phyloP scores from a whole-genome alignment of 1,140 invertebrate species.

The Listronotus bonariensis region DNA sequence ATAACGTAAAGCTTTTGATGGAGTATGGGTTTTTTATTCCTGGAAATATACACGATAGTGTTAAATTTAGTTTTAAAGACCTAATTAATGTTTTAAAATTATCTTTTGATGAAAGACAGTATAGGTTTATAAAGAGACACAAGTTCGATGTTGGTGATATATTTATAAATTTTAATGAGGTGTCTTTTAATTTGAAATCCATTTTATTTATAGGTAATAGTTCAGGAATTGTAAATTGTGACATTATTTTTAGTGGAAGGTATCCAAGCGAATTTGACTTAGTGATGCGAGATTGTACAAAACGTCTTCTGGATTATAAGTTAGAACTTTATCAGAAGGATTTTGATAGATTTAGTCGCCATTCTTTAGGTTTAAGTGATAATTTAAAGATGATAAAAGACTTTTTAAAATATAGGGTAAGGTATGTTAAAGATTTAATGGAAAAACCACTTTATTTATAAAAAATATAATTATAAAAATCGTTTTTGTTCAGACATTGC shows the following conservation, averaged over 20 bases:
- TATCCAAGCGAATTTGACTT: slow-evolving; percentile 38
- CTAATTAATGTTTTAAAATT: slow-evolving; percentile 54
- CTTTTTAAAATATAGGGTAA: slow-evolving; percentile 38
- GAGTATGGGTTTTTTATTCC: slow-evolving; percentile 78
- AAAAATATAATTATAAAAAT: no score
- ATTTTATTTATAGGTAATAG: slow-evolving; percentile 54
- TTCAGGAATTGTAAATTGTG: slow-evolving; percentile 34
- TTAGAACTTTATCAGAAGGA: slow-evolving; percentile 26
- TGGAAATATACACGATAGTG: slow-evolving; percentile 65
- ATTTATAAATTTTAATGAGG: slow-evolving; percentile 52
- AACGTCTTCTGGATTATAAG: slow-evolving; percentile 35
- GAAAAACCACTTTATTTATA: no score
- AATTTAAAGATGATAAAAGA: slow-evolving; percentile 17
- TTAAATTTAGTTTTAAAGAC: slow-evolving; percentile 59
- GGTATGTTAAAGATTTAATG: slow-evolving; percentile 9
- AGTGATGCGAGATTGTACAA: slow-evolving; percentile 4
- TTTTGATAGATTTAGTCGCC: slow-evolving; percentile 9
- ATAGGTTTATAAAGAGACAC: slow-evolving; percentile 60
- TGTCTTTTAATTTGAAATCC: slow-evolving; percentile 57
- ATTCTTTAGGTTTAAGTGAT: slow-evolving; percentile 7
- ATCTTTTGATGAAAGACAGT: slow-evolving; percentile 51
- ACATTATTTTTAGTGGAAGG: slow-evolving; percentile 42
- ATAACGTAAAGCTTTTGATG: slow-evolving; percentile 68
- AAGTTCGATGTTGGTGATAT: slow-evolving; percentile 57
- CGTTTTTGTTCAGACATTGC: no score